A percentile compares a stretch with the other conserved stretches of the same genome.
These are phyloP conservation scores for Drosophila chauvacae DNA, from an alignment of 1,140 invertebrate species.

Conservation along the genomic window DNA sequence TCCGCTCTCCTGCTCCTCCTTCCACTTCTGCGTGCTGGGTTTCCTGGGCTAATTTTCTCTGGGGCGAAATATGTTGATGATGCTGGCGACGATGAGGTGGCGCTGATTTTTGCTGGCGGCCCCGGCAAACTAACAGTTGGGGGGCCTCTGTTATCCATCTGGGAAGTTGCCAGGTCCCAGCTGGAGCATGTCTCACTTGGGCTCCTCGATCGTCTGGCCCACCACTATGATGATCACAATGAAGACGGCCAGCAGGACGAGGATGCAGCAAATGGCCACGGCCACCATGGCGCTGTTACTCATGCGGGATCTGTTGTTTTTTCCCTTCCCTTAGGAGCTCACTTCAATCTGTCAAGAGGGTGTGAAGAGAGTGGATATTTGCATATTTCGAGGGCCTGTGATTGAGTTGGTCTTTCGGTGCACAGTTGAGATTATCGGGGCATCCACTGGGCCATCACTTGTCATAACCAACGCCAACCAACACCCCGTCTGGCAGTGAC, in stretches of 20 bases:
- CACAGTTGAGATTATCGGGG: conserved; percentile 69
- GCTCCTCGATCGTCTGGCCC: conserved; percentile 88
- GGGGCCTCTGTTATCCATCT: conserved; percentile 84
- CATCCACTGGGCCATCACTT: conserved; percentile 54
- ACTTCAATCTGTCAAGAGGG: conserved; percentile 23
- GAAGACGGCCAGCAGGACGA: conserved; percentile 90
- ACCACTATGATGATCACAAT: conserved; percentile 91
- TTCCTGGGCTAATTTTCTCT: conserved; percentile 29
- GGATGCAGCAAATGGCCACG: conserved; percentile 91
- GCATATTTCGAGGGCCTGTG: conserved; percentile 40
- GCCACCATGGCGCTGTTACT: conserved; percentile 88
- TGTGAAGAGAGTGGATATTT: conserved; percentile 35
- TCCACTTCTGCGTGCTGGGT: not conserved
- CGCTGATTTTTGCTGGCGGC: conserved; percentile 31
- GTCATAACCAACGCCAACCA: conserved; percentile 46
- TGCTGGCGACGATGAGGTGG: conserved; percentile 23
- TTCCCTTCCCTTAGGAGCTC: conserved; percentile 14
- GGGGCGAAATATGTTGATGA: conserved; percentile 27
- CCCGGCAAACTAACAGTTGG: conserved; percentile 70
- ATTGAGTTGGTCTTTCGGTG: conserved; percentile 36
- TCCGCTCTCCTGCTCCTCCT: conserved; percentile 20
- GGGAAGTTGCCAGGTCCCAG: conserved; percentile 85
- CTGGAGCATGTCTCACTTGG: conserved; percentile 85
- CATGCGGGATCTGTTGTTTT: conserved; percentile 48
- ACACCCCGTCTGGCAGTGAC: conserved; percentile 54